Percentiles rank a stretch among this genome's conserved stretches.
Evolutionary conservation across 2,888 invertebrate species (phyloP).

Genomic region (Microchrysa polita): DNA sequence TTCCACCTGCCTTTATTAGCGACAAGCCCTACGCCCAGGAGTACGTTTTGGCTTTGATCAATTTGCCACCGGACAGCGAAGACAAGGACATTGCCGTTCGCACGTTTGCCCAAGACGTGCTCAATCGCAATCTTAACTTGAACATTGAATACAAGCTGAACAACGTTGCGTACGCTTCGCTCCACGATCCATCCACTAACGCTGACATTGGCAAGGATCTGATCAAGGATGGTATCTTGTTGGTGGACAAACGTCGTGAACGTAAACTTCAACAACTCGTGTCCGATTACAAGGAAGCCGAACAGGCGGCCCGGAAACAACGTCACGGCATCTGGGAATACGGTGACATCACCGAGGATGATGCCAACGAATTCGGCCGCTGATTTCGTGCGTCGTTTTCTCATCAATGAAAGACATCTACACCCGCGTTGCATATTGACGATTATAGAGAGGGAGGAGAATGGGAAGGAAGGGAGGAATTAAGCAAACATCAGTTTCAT

Average conservation of each 20-base stretch:
- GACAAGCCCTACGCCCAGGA: constrained; percentile 88
- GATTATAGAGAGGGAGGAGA: constrained; percentile 19
- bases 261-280: constrained; percentile 81
- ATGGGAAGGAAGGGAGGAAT: neutral
- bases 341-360: constrained; percentile 83
- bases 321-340: constrained; percentile 96
- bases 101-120: constrained; percentile 71
- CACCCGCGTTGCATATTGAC: constrained; percentile 42
- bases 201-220: constrained; percentile 75
- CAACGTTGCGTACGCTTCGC: constrained; percentile 59
- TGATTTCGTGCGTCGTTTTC: constrained; percentile 52
- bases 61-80: constrained; percentile 88
- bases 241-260: constrained; percentile 84
- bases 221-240: constrained; percentile 84
- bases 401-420: constrained; percentile 40
- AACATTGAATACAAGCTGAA: constrained; percentile 80
- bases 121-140: constrained; percentile 80
- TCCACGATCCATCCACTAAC: constrained; percentile 61
- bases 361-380: constrained; percentile 63
- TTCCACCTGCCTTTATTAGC: constrained; percentile 79
- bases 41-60: constrained; percentile 84
- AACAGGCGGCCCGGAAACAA: constrained; percentile 85
- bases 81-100: constrained; percentile 79
- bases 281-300: constrained; percentile 83
- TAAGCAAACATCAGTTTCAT: neutral